Evolutionary conservation across 2,888 invertebrate species (phyloP).

Genomic region (Hydrotaea cyrtoneurina): DNA sequence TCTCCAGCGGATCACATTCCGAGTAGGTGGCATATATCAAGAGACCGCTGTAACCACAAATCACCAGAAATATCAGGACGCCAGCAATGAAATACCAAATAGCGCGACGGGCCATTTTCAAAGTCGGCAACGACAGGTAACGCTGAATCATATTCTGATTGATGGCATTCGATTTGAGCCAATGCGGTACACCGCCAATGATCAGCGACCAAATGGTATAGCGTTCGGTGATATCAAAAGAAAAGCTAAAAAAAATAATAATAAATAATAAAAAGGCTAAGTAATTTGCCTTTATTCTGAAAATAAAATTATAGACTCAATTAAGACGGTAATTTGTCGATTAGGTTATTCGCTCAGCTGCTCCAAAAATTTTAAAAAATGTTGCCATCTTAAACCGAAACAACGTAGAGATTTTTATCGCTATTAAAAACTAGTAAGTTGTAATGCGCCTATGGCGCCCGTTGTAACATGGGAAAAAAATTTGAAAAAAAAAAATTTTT

Average conservation of each 20-base stretch:
- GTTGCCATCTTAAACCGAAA: too few relatives aligned
- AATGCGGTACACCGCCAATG: conserved; percentile 87
- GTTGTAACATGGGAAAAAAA: too few relatives aligned
- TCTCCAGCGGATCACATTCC: conserved; percentile 91
- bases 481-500: too few relatives aligned
- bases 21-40: conserved; percentile 93
- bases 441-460: too few relatives aligned
- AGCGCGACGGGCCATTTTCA: conserved; percentile 82
- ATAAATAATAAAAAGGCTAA: neutral
- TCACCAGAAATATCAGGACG: conserved; percentile 86
- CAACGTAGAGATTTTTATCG: too few relatives aligned
- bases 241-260: conserved; percentile 81
- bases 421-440: too few relatives aligned
- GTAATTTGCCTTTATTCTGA: too few relatives aligned
- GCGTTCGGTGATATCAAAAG: conserved; percentile 86
- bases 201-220: conserved; percentile 87
- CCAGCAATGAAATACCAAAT: conserved; percentile 88
- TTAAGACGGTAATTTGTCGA: too few relatives aligned
- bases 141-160: conserved; percentile 91
- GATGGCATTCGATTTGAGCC: conserved; percentile 87
- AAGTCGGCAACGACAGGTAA: conserved; percentile 86
- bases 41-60: conserved; percentile 92
- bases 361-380: too few relatives aligned
- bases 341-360: too few relatives aligned
- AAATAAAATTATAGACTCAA: too few relatives aligned